A percentile compares a stretch with the other conserved stretches of the same genome.
Evolutionary conservation across 2,113 vertebrate genomes (phyloP).

Genomic region (Pipa parva): DNA sequence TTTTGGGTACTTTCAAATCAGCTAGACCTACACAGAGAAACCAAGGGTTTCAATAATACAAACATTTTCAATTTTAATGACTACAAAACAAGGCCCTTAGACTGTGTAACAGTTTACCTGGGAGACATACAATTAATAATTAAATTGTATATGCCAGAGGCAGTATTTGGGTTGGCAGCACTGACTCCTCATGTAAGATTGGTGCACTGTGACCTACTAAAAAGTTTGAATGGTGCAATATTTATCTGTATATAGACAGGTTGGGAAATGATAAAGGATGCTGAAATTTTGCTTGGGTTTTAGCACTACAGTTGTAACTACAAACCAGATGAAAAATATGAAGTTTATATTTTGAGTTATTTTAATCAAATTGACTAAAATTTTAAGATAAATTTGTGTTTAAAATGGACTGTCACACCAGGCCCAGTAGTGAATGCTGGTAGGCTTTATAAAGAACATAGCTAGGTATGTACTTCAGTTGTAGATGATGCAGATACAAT

Average conservation of each 20-base stretch:
- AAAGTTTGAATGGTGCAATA: constrained; percentile 83
- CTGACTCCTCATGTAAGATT: constrained; percentile 80
- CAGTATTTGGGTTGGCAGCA: constrained; percentile 81
- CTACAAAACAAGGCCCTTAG: constrained; percentile 85
- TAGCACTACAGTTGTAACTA: constrained; percentile 77
- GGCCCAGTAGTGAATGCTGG: too few relatives aligned
- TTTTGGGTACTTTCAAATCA: constrained; percentile 78
- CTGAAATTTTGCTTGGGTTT: constrained; percentile 75
- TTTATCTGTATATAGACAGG: constrained; percentile 72
- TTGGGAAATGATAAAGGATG: constrained; percentile 80
- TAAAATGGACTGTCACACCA: too few relatives aligned
- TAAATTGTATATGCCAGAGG: constrained; percentile 88
- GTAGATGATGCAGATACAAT: too few relatives aligned
- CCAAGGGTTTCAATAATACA: constrained; percentile 80
- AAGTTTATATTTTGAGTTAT: too few relatives aligned
- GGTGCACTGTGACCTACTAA: constrained; percentile 85
- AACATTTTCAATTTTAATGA: constrained; percentile 91
- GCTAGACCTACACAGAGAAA: constrained; percentile 67
- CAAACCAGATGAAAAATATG: constrained; percentile 61
- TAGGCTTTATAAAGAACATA: too few relatives aligned
- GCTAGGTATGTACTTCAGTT: too few relatives aligned
- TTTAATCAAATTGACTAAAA: constrained; percentile 72
- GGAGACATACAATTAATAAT: constrained; percentile 94
- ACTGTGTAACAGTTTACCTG: constrained; percentile 84
- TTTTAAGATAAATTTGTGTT: too few relatives aligned